These are phyloP conservation scores for Lontra canadensis DNA, from an alignment of 2,113 vertebrate genomes.

Conservation along the genomic window DNA sequence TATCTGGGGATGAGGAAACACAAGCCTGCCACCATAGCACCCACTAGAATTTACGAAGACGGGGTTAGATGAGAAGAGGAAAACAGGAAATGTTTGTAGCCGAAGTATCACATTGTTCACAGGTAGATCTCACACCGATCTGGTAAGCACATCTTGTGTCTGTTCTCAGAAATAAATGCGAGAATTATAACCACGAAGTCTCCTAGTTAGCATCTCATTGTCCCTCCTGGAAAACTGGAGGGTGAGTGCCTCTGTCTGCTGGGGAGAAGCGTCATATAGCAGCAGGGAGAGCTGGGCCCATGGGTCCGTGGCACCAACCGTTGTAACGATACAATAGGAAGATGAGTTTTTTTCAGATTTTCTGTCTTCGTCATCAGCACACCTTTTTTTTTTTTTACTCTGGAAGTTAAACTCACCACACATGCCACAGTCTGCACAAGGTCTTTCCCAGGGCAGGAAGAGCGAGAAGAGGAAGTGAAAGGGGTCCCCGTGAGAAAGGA, in stretches of 20 bases:
- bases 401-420: not conserved
- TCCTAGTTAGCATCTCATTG: not conserved
- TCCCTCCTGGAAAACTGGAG: not conserved
- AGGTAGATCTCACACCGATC: not conserved
- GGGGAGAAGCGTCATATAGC: not conserved
- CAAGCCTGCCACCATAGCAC: not conserved
- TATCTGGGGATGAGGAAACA: not conserved
- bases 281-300: not conserved
- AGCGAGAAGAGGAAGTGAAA: not conserved
- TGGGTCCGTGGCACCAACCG: not conserved
- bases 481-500: not conserved
- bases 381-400: not conserved
- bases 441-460: not conserved
- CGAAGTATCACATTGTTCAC: too few species aligned
- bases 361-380: not conserved
- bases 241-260: not conserved
- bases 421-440: not conserved
- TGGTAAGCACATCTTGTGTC: not conserved
- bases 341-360: not conserved
- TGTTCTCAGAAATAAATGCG: not conserved
- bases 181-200: accelerated
- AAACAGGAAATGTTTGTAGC: not conserved
- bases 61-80: not conserved
- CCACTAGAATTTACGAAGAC: not conserved
- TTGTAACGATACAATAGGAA: not conserved